Evolutionary conservation across 2,888 invertebrate genomes (phyloP), one percentile per base, ranked within the genome.

Genomic region (Apantesis nais): DNA sequence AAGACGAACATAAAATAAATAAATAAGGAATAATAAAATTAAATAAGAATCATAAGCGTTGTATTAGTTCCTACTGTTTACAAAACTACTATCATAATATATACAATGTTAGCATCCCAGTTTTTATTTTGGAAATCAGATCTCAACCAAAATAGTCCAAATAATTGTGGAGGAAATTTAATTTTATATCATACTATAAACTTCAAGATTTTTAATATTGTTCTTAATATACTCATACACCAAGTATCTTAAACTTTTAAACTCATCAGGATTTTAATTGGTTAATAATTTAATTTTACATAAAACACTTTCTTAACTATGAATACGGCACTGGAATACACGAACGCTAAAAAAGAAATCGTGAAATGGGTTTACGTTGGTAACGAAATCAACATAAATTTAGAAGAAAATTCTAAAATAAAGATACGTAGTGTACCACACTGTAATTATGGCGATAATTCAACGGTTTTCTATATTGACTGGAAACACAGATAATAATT

Each of bases 321-420:
- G 80, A 83, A 91, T 94, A 88, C 75, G 81, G 85, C 83, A 44
- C 78, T 75, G 73, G 80, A 88, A 88, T 85, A 88, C 84, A 89
- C 89, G 88, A 91, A 92, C 90, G 90, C 89, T 92, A 90, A 93
- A 93, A 90, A 92, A 92, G 90, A 92, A 93, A 93, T 92, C 90
- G 89, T 88, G 90, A 91, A 93, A 93, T 93, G 90, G 93, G 91
- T 92, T 92, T 92, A 88, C 90, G 89, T 91, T 90, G 89, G 93
- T 91, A 93, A 92, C 90, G 90, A 90, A 93, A 92, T 93, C 92
- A 92, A 93, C 92, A 93, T 92, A 93, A 92, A 92, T 92, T 92
- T 91, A 83, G 78, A 86, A 85, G 85, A 90, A 90, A 90, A 89
- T 88, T 85, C 79, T 78, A 82, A 81, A 67, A 82, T 78, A 80